Conservation (phyloP, 1,140 invertebrate genomes). For the Pachyrhynchus sulphureomaculatus region DNA sequence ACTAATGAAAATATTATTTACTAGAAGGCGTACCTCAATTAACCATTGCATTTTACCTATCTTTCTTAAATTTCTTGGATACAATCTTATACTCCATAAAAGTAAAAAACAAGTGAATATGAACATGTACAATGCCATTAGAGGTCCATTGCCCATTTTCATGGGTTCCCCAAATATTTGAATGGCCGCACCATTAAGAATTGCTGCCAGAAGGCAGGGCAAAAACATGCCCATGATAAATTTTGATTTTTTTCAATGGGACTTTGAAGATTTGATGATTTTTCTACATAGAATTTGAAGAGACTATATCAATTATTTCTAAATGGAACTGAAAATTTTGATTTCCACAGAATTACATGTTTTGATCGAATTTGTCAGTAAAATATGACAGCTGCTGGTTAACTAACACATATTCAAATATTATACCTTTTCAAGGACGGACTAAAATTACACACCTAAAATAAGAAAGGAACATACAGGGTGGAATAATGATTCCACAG, state of each 20-base stretch:
- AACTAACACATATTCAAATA: too few species aligned
- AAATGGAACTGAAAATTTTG: not conserved
- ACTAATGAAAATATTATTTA: too few species aligned
- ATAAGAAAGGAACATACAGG: too few species aligned
- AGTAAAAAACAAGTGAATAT: slow-evolving; percentile 39
- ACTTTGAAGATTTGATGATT: not conserved
- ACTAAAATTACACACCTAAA: too few species aligned
- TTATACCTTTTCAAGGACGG: too few species aligned
- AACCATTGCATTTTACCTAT: slow-evolving; percentile 30
- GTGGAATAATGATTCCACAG: too few species aligned
- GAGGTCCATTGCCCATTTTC: slow-evolving; percentile 37
- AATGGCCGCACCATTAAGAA: slow-evolving; percentile 34
- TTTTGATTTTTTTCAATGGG: not conserved
- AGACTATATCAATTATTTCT: too few species aligned
- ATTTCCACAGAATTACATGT: not conserved
- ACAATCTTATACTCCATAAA: slow-evolving; percentile 39
- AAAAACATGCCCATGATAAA: slow-evolving; percentile 39
- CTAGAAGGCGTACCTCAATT: slow-evolving; percentile 36
- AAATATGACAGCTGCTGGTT: too few species aligned
- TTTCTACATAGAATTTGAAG: too few species aligned
- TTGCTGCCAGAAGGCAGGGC: slow-evolving; percentile 36
- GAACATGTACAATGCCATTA: slow-evolving; percentile 42
- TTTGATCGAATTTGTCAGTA: too few species aligned
- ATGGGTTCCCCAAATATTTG: slow-evolving; percentile 39
- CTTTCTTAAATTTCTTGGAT: slow-evolving; percentile 37